These are phyloP conservation scores for Sycobia sp. DNA, from an alignment of 1,140 invertebrate genomes.

Conservation along the genomic window DNA sequence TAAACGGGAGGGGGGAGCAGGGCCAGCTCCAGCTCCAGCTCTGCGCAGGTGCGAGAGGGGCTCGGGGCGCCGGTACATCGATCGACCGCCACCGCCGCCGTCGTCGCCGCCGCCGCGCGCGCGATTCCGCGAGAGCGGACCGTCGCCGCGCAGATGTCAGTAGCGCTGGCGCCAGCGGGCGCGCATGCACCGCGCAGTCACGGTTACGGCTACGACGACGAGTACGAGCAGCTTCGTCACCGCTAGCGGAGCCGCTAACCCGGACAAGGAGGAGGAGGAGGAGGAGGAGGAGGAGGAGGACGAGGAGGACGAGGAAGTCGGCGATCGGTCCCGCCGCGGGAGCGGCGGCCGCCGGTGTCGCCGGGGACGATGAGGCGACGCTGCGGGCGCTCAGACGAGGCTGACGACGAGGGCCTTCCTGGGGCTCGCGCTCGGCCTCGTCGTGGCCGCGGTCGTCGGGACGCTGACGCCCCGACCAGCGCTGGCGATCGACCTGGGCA, in stretches of 20 bases:
- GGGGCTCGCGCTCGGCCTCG: conserved; percentile 46
- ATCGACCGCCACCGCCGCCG: background rate
- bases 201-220: background rate
- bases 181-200: conserved; percentile 12
- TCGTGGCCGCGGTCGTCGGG: conserved; percentile 57
- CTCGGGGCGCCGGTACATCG: background rate
- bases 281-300: background rate
- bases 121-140: background rate
- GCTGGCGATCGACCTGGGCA: conserved; percentile 70
- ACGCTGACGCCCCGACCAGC: conserved; percentile 62
- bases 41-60: background rate
- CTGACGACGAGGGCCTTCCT: background rate
- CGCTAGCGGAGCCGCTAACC: background rate
- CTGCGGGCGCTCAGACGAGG: background rate
- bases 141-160: background rate
- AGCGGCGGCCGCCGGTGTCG: too few species aligned
- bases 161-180: background rate
- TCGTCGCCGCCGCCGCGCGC: background rate
- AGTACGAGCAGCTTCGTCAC: background rate
- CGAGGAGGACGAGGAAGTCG: background rate
- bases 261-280: background rate
- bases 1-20: background rate
- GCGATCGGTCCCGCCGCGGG: background rate
- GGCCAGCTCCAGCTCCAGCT: background rate
- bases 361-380: too few species aligned